A percentile compares a stretch with the other conserved stretches of the same genome.
Evolutionary conservation across 2,113 vertebrate genomes (phyloP).

Genomic region (Gymnogyps californianus): DNA sequence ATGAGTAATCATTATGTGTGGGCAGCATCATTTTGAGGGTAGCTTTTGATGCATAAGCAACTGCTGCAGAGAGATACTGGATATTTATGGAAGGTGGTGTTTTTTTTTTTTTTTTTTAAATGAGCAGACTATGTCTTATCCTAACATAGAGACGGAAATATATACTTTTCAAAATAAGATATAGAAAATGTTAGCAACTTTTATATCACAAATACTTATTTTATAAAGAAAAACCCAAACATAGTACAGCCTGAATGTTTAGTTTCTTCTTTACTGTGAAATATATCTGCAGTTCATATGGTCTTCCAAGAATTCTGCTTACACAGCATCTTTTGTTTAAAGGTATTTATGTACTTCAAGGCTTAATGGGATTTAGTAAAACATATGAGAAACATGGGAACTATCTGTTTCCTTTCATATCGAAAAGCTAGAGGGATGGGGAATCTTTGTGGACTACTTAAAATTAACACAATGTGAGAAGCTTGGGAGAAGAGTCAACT

Average conservation of each 20-base stretch:
- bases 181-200: neutral
- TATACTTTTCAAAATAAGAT: neutral
- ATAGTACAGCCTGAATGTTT: neutral
- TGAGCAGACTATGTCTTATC: neutral
- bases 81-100: constrained; percentile 1
- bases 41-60: constrained; percentile 10
- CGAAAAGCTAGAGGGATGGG: neutral
- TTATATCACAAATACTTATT: neutral
- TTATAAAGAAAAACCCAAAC: neutral
- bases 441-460: neutral
- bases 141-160: neutral
- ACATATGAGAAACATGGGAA: neutral
- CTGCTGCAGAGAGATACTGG: neutral
- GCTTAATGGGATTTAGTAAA: neutral
- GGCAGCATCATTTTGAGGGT: constrained; percentile 2
- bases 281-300: neutral
- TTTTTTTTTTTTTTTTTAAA: neutral
- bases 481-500: neutral
- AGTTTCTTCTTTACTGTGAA: neutral
- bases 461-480: neutral
- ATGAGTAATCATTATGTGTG: constrained; percentile 20
- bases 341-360: neutral
- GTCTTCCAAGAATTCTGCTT: neutral
- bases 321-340: neutral
- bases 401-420: neutral